Base-by-base conservation (phyloP, 2,113 vertebrate species). In the Fregetta grallaria region DNA sequence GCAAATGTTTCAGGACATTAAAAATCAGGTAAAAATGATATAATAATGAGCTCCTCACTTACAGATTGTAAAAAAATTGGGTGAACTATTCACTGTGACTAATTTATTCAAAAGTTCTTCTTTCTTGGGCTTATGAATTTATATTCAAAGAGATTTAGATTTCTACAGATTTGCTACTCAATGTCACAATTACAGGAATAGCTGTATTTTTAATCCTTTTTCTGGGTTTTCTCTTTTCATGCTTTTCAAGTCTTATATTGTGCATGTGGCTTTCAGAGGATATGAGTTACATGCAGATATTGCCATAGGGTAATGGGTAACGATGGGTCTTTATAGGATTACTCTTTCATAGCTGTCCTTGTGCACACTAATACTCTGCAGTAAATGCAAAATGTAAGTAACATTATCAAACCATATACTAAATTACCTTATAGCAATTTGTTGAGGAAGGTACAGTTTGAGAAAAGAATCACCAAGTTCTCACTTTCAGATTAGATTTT, bases 111-210 rank as follows among this genome's bases (percentile, higher is more conserved):
- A 79, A 92, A 90, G 38, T 84, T 88, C 27, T 15, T 29, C 79
- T 82, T 83, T 92, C 88, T 58, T 63, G 45, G 71, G 34, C 82
- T 88, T 82, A 83, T 88, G 58, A 94, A 94, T 96, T 95, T 94
- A 68, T 93, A 86, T 79, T 86, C 79, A 92, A 73, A 83, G 14
- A 94, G 53, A 86, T 90, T 77, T 83, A 55, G 34, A 77, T 95
- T 93, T 92, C 53, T 83, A 58, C 40, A 91, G 55, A 83, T 88
- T 76, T 88, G 34, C 88, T 91, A 56, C 27, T 88, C 86, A 88
- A 26, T 77, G 53, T 86, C 88, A 86, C 67, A 92, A 93, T 87
- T 94, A 77, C 40, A 79, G n/a, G 55, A 88, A 65, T 70, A 80
- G 36, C 32, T 92, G 27, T 83, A 75, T 32, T 93, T 90, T 76